Conservation (phyloP, 2,888 invertebrate genomes). For the Phrixothrix hirtus region DNA sequence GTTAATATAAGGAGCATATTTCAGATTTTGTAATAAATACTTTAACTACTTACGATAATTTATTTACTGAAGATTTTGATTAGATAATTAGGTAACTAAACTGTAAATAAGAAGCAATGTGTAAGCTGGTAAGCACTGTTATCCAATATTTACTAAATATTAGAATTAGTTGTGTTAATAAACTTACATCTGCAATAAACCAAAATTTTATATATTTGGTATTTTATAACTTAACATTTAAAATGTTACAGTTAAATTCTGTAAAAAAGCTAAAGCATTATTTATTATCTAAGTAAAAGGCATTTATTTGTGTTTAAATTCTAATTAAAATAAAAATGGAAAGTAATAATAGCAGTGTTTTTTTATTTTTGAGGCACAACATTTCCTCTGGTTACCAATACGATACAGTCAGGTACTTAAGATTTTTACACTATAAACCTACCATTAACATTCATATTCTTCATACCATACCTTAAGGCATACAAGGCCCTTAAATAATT, state of each 20-base stretch:
- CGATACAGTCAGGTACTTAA: slow-evolving; percentile 11
- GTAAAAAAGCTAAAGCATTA: slow-evolving; percentile 37
- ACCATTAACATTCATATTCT: background rate
- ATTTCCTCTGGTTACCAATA: slow-evolving; percentile 6
- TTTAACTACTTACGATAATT: slow-evolving; percentile 11
- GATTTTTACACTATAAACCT: background rate
- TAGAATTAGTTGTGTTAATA: no score
- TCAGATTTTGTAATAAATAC: slow-evolving; percentile 6
- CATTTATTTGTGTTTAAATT: slow-evolving; percentile 26
- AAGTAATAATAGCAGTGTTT: slow-evolving; percentile 7
- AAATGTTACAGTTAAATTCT: no score
- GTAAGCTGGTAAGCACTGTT: no score
- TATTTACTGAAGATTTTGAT: background rate
- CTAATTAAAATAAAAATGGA: slow-evolving; percentile 6
- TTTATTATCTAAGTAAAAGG: slow-evolving; percentile 33
- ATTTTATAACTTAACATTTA: no score
- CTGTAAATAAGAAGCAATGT: no score
- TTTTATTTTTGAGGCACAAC: slow-evolving; percentile 13
- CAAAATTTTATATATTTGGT: no score
- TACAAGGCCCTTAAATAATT: slow-evolving; percentile 12
- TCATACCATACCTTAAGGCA: slow-evolving; percentile 10
- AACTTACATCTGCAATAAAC: no score
- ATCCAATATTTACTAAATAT: no score
- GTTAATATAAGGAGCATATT: slow-evolving; percentile 9
- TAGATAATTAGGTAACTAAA: background rate